Base-by-base conservation (phyloP, 35 echinoderm and acorn worm species). In the Apostichopus californicus region DNA sequence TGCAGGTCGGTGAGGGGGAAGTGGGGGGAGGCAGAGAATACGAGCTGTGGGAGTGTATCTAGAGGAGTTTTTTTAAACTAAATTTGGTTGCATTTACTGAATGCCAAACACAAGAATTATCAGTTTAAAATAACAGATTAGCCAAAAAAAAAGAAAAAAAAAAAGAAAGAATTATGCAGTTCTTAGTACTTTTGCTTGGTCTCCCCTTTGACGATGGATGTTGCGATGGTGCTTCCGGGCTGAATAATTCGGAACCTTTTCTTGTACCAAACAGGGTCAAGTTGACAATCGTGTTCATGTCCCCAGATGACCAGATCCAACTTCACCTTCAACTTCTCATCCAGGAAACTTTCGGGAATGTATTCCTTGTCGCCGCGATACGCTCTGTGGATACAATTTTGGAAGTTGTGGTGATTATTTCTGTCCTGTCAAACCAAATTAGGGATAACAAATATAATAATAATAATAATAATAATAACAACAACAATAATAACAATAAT, bases 151-250 rank as follows among this genome's bases (percentile, higher is more conserved):
- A 28, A 25, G 24, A 34, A 34, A 1, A 34, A 34, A 1, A 34
- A 34, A 34, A 34, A 34, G 1, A 34, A 25, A 25, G 24, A 25
- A 25, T 25, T 25, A 25, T 25, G 24, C 24, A 25, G 24, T 25
- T 25, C 24, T 46, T 28, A 28, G 87, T 77, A 93, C 92, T 93
- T 93, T 55, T 88, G 86, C 34, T 80, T 89, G 0, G 92, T 78
- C 63, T 93, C 92, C 12, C 92, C 92, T 68, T 61, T 77, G 59
- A 87, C 87, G 14, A 93, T 77, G 5, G 92, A 93, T 7, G 92
- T 93, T 26, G 92, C 92, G 25, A 93, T 93, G 21, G 86, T 89
- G 77, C 92, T 93, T 15, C 92, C 92, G n/a, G 92, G 92, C 72
- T 93, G 92, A 77, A 87, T 93, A 10, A 93, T 87, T 20, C 78